Percentiles rank a stretch among this genome's conserved stretches.
Conservation (phyloP, 2,797 vertebrate species). For the Macrochelys suwanniensis region DNA sequence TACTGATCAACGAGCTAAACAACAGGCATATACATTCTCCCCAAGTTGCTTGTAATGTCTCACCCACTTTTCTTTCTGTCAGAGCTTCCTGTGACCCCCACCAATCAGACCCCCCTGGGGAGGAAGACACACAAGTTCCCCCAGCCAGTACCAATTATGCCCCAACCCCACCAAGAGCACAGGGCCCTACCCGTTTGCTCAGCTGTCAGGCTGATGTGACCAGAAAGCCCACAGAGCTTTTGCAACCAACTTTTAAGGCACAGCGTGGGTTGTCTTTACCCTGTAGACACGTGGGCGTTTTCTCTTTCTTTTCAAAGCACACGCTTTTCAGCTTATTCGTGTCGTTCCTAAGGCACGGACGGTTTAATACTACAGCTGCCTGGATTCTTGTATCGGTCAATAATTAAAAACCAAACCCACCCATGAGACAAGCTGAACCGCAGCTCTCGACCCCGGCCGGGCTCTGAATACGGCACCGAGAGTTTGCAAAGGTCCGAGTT, state of each 20-base stretch:
- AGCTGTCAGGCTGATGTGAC: neutral
- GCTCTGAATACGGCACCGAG: neutral
- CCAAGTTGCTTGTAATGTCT: fast-evolving
- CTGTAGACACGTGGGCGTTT: constrained; percentile 73
- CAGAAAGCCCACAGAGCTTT: constrained; percentile 32
- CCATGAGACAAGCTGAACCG: neutral
- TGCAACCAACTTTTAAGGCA: constrained; percentile 79
- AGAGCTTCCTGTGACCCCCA: neutral
- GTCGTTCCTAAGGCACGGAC: constrained; percentile 80
- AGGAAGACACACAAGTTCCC: neutral
- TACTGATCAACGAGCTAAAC: too few species aligned
- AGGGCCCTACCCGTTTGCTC: neutral
- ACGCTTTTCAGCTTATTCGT: constrained; percentile 67
- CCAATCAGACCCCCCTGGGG: neutral
- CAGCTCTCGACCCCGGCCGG: neutral
- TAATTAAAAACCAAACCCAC: neutral
- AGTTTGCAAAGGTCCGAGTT: neutral
- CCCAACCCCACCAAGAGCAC: neutral
- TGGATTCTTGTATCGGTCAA: constrained; percentile 58
- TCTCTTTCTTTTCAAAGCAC: constrained; percentile 40
- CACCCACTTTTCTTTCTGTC: neutral
- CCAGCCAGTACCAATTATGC: neutral
- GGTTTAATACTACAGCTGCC: constrained; percentile 74
- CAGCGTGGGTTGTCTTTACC: constrained; percentile 74
- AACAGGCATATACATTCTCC: neutral